Evolutionary conservation across 2,888 invertebrate genomes (phyloP).

Genomic region (Nomada fabriciana): DNA sequence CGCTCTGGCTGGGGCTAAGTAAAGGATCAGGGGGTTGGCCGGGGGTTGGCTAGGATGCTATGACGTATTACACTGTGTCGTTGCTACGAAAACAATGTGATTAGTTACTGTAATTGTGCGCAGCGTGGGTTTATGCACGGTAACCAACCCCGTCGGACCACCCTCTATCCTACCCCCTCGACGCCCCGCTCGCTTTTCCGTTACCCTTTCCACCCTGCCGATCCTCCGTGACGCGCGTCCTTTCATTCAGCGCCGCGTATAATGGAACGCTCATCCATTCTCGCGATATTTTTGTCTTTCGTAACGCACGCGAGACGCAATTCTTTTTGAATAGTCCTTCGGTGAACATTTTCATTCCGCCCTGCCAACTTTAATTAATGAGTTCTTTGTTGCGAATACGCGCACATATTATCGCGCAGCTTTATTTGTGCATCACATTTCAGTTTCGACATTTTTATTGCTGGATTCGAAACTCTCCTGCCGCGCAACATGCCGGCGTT

Average conservation of each 20-base stretch:
- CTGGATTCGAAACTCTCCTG: too few species aligned
- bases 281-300: slow-evolving; percentile 55
- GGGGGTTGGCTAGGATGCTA: slow-evolving; percentile 70
- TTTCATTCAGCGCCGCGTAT: slow-evolving; percentile 48
- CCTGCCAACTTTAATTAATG: slow-evolving; percentile 31
- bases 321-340: slow-evolving; percentile 37
- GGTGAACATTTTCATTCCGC: slow-evolving; percentile 42
- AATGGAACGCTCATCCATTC: slow-evolving; percentile 65
- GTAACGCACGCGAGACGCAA: slow-evolving; percentile 24
- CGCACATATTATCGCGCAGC: slow-evolving; percentile 4
- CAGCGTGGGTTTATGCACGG: slow-evolving; percentile 69
- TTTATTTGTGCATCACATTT: slow-evolving; percentile 1
- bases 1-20: slow-evolving; percentile 44
- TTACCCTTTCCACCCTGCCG: slow-evolving; percentile 3
- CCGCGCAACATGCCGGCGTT: background rate
- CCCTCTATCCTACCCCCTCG: slow-evolving; percentile 43
- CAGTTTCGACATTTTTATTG: too few species aligned
- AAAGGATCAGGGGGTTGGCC: slow-evolving; percentile 57
- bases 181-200: slow-evolving; percentile 26
- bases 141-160: slow-evolving; percentile 60
- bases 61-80: slow-evolving; percentile 76
- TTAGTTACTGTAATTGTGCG: slow-evolving; percentile 77
- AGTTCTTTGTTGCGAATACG: background rate
- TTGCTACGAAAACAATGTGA: slow-evolving; percentile 79
- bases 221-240: slow-evolving; percentile 29